These are phyloP conservation scores for Macrosoma leucophasiata DNA, from an alignment of 2,888 invertebrate species.

Conservation along the genomic window DNA sequence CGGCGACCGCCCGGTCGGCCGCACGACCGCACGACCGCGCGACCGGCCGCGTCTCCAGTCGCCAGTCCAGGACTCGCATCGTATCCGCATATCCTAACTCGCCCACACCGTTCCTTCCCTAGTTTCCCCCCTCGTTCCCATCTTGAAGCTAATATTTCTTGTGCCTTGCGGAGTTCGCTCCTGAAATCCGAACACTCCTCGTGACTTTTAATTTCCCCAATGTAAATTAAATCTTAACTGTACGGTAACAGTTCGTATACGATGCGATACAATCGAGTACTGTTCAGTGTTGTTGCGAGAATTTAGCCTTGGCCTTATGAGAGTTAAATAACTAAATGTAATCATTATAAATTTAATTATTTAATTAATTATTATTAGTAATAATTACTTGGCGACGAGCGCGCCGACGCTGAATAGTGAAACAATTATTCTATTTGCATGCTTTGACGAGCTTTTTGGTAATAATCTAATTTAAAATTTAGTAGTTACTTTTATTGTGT, in stretches of 20 bases:
- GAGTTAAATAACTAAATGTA: constrained; percentile 71
- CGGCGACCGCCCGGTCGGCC: constrained; percentile 12
- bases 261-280: constrained; percentile 57
- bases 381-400: constrained; percentile 52
- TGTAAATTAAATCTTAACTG: constrained; percentile 19
- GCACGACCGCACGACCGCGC: no score
- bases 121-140: constrained; percentile 26
- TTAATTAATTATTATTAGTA: constrained; percentile 55
- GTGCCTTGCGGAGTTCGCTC: constrained; percentile 55
- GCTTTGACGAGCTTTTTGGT: constrained; percentile 77
- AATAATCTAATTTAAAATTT: constrained; percentile 73
- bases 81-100: constrained; percentile 24
- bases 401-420: constrained; percentile 68
- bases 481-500: constrained; percentile 72
- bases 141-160: constrained; percentile 55
- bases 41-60: no score
- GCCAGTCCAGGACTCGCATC: no score
- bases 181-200: constrained; percentile 26
- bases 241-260: constrained; percentile 33
- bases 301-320: constrained; percentile 77
- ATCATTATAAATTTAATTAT: no score
- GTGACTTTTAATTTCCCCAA: constrained; percentile 20
- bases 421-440: constrained; percentile 73
- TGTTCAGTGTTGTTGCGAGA: constrained; percentile 73
- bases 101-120: background rate